Conservation (phyloP, 2,113 vertebrate species). For the Saguinus midas region DNA sequence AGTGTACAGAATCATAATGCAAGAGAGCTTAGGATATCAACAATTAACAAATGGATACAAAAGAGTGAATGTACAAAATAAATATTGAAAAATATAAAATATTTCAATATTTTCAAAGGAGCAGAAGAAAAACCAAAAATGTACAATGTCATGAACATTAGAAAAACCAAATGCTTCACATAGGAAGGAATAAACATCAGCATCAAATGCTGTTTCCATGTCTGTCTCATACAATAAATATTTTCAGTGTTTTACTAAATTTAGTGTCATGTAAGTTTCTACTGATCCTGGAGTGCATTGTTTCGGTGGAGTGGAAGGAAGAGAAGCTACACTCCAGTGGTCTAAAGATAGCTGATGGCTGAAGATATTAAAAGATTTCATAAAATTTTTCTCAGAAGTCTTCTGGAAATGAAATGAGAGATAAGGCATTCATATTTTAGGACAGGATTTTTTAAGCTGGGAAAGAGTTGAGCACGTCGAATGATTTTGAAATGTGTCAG, state of each 20-base stretch:
- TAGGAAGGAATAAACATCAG: not conserved
- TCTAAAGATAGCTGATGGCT: not conserved
- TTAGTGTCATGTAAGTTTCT: not conserved
- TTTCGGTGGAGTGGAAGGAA: not conserved
- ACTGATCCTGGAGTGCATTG: not conserved
- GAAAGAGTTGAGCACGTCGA: not conserved
- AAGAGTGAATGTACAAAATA: not conserved
- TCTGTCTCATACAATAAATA: not conserved
- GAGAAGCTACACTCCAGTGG: not conserved
- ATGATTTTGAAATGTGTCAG: not conserved
- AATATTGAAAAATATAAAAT: not conserved
- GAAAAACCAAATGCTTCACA: not conserved
- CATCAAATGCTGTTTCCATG: not conserved
- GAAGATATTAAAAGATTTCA: not conserved
- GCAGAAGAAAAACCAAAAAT: not conserved
- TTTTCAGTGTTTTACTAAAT: not conserved
- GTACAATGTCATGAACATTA: too few species aligned
- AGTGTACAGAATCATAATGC: not conserved
- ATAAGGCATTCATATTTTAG: not conserved
- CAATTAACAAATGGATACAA: not conserved
- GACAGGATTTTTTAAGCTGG: constrained; percentile 1
- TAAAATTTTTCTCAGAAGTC: not conserved
- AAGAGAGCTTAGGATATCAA: not conserved
- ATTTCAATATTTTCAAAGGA: not conserved
- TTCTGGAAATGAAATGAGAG: not conserved